Conservation (phyloP, 2,888 invertebrate genomes). For the Macropis europaea region DNA sequence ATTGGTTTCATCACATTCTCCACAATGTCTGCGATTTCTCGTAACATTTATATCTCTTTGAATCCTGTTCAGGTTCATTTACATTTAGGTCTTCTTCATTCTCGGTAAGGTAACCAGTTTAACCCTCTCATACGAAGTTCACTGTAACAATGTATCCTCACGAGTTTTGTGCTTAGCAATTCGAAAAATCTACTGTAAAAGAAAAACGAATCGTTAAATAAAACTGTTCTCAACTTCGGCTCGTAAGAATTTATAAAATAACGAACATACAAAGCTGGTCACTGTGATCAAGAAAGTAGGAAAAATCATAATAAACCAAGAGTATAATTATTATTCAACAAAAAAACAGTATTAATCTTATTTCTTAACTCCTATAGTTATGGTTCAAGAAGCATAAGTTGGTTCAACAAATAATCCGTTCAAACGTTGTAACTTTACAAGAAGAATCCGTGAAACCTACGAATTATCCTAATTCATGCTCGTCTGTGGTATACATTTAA, state of each 20-base stretch:
- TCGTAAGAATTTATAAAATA: too few species aligned
- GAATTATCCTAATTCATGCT: constrained; percentile 26
- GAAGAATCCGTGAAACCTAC: constrained; percentile 16
- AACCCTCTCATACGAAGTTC: constrained; percentile 61
- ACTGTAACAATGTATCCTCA: constrained; percentile 40
- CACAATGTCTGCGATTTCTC: constrained; percentile 25
- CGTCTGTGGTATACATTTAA: constrained; percentile 38
- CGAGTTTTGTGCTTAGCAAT: constrained; percentile 39
- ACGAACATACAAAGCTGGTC: constrained; percentile 2
- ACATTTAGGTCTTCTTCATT: constrained; percentile 27
- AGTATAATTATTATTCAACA: background rate
- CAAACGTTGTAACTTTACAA: background rate
- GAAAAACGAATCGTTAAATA: constrained; percentile 4
- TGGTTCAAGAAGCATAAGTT: constrained; percentile 18
- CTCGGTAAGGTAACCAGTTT: constrained; percentile 32
- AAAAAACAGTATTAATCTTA: background rate
- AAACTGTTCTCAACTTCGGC: too few species aligned
- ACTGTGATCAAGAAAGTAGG: background rate
- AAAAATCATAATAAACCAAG: constrained; percentile 1
- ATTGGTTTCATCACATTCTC: constrained; percentile 37
- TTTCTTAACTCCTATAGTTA: background rate
- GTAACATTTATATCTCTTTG: constrained; percentile 46
- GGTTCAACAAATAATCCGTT: background rate
- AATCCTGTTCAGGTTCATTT: constrained; percentile 39
- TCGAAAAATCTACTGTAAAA: constrained; percentile 12